These are phyloP conservation scores for Catamblyrhynchus diadema DNA, from an alignment of 2,797 vertebrate genomes.

Conservation along the genomic window DNA sequence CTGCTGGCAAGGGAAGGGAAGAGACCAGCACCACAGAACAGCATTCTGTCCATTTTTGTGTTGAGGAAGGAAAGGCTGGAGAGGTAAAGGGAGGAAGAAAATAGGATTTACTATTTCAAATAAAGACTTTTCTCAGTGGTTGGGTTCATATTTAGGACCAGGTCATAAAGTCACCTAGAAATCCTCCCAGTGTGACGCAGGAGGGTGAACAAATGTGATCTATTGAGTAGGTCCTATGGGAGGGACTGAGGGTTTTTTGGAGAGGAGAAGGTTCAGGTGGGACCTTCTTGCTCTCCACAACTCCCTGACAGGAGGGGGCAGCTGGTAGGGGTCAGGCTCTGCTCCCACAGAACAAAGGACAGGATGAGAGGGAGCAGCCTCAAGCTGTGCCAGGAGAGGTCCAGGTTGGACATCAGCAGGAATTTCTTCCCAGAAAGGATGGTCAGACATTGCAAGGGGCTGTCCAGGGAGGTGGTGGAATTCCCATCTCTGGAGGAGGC, in stretches of 20 bases:
- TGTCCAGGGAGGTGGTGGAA: not conserved
- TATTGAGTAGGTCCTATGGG: not conserved
- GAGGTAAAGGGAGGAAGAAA: not conserved
- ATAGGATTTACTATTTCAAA: not conserved
- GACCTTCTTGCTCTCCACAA: not conserved
- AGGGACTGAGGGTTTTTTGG: not conserved
- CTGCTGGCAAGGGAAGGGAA: not conserved
- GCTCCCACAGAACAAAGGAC: not conserved
- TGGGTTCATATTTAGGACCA: not conserved
- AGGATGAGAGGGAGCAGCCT: fast-evolving
- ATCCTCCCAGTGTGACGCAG: fast-evolving
- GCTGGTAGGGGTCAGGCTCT: not conserved
- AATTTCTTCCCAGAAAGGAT: not conserved
- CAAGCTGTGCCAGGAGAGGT: too few species aligned
- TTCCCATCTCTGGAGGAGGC: not conserved
- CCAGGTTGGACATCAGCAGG: not conserved
- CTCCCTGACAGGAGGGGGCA: not conserved
- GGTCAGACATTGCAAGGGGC: not conserved
- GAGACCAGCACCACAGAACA: not conserved
- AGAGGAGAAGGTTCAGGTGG: not conserved
- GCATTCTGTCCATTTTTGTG: not conserved
- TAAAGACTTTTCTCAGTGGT: not conserved
- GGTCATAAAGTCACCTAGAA: not conserved
- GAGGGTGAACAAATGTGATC: not conserved
- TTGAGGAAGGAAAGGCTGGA: not conserved